These are phyloP conservation scores for Drosophila longiperda DNA, from an alignment of 2,888 invertebrate genomes.

Conservation along the genomic window DNA sequence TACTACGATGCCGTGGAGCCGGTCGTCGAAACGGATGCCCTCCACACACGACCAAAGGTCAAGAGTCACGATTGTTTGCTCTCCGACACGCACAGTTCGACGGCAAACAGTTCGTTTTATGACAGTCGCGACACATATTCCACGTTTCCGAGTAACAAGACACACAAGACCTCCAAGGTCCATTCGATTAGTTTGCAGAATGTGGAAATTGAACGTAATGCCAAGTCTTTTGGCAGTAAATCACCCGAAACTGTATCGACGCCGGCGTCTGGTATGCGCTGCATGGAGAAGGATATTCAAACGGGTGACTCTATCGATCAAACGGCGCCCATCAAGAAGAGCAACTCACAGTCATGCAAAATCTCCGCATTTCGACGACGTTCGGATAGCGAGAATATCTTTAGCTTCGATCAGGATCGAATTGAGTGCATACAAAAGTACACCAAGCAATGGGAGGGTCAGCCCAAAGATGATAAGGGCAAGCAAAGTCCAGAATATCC, in stretches of 20 bases:
- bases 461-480: constrained; percentile 86
- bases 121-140: constrained; percentile 88
- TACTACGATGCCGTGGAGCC: constrained; percentile 88
- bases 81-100: constrained; percentile 85
- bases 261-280: constrained; percentile 74
- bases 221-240: constrained; percentile 82
- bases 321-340: constrained; percentile 70
- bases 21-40: constrained; percentile 45
- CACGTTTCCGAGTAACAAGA: constrained; percentile 87
- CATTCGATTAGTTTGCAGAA: constrained; percentile 90
- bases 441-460: constrained; percentile 82
- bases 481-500: constrained; percentile 87
- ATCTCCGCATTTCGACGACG: constrained; percentile 87
- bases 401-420: constrained; percentile 91
- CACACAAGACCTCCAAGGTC: constrained; percentile 87
- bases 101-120: constrained; percentile 85
- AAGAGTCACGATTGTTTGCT: constrained; percentile 88
- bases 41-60: constrained; percentile 84
- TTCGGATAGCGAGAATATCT: constrained; percentile 89
- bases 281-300: constrained; percentile 83
- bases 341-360: constrained; percentile 82
- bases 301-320: constrained; percentile 82
- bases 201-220: constrained; percentile 89
- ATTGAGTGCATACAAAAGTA: constrained; percentile 89
- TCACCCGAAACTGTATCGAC: constrained; percentile 82